Evolutionary conservation across 2,888 invertebrate species (phyloP).

Genomic region (Sepiola atlantica): DNA sequence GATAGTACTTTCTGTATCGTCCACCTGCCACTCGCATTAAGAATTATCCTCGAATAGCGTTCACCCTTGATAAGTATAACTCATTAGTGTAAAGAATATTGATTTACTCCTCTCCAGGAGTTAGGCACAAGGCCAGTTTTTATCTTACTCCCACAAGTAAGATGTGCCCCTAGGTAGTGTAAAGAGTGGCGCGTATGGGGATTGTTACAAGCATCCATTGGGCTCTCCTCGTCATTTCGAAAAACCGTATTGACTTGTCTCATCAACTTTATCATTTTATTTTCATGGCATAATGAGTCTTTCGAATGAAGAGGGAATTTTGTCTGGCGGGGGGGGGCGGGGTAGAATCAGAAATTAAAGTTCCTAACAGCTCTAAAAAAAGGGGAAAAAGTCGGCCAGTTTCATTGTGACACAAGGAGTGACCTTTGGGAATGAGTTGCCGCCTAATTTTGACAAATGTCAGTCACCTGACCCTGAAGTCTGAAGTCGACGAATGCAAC

Average conservation of each 20-base stretch:
- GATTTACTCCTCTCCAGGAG: no score
- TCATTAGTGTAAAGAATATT: no score
- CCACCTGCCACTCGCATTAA: no score
- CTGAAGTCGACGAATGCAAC: constrained; percentile 23
- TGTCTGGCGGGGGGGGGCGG: background rate
- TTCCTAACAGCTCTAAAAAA: background rate
- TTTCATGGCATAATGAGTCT: background rate
- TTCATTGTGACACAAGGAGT: background rate
- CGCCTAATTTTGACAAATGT: constrained; percentile 32
- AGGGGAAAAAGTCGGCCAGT: background rate
- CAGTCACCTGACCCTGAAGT: constrained; percentile 32
- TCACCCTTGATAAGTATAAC: no score
- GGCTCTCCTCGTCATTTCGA: background rate
- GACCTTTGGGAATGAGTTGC: constrained; percentile 12
- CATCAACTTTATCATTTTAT: background rate
- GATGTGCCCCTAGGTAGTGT: no score
- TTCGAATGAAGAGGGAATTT: background rate
- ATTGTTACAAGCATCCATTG: background rate
- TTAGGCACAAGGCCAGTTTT: no score
- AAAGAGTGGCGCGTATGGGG: no score
- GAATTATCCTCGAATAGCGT: no score
- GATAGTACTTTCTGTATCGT: no score
- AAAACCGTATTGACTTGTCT: background rate
- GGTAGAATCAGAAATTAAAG: background rate
- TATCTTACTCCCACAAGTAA: no score